Base-by-base conservation (phyloP, 2,797 vertebrate genomes). In the Artibeus jamaicensis region DNA sequence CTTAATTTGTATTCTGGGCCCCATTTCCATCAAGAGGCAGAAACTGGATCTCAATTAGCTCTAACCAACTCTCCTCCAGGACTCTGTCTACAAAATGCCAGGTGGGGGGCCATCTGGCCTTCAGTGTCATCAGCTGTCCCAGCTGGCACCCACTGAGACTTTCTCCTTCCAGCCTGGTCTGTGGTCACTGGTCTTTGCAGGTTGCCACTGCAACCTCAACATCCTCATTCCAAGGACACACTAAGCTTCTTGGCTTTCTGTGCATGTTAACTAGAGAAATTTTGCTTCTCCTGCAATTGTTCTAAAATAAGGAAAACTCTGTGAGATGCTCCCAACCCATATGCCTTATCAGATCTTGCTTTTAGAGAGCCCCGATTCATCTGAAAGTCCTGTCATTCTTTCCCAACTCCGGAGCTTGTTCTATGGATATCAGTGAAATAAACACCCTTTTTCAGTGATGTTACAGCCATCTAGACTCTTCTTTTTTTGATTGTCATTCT, bases 31-130 rank as follows among this genome's bases (percentile, higher is more conserved):
- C 78, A 95, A 74, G 37, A 89, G 86, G 76, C 94, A 95, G 88
- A 95, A 89, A 81, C 84, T 95, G 81, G 82, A 86, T 93, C 94
- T 95, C 96, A 84, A 15, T 89, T 84, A 96, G 79, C 57, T 19
- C 71, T 89, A 82, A 59, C 68, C 0, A 9, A 93, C n/a, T 89
- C 86, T 96, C 94, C 92, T 91, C 44, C 76, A 95, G 83, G 86
- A 95, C 89, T 77, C 15, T 95, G 62, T 93, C 89, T 74, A 57
- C 65, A 44, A 9, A 82, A 94, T 85, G 82, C 89, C 96, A 97
- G 94, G 90, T 96, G 83, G 81, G 93, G 94, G 94, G 19, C 97
- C 96, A 91, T 96, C 94, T 97, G 97, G 92, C 57, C 85, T 73
- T 91, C 46, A 8, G 59, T 86, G 71, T 86, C 94, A 62, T 96